A percentile compares a stretch with the other conserved stretches of the same genome.
These are phyloP conservation scores for Torymus texanus DNA, from an alignment of 2,888 invertebrate genomes.

Conservation along the genomic window DNA sequence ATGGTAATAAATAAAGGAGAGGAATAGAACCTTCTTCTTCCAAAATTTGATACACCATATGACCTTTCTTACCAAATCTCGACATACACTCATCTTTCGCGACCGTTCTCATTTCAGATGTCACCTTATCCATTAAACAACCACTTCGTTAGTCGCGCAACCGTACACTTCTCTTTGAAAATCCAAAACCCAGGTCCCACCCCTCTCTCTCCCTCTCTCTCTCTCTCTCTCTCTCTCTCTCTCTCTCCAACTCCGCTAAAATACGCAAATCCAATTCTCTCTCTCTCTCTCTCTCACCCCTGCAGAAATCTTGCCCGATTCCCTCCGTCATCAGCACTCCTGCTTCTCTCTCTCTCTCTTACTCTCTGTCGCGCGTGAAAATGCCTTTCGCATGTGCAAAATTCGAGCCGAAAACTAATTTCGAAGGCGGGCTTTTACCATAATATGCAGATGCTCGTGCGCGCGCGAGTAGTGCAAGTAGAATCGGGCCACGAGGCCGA, in stretches of 20 bases:
- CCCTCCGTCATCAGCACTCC: slow-evolving; percentile 6
- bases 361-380: not conserved
- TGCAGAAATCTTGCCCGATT: slow-evolving; percentile 15
- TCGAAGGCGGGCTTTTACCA: slow-evolving; percentile 36
- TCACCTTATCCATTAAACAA: not conserved
- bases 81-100: too few species aligned
- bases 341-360: not conserved
- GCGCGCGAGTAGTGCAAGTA: not conserved
- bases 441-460: slow-evolving; percentile 32
- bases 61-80: too few species aligned
- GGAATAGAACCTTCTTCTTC: too few species aligned
- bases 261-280: slow-evolving; percentile 20
- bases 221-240: too few species aligned
- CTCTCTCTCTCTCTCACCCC: not conserved
- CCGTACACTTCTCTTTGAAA: not conserved
- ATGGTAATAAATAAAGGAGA: too few species aligned
- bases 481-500: not conserved
- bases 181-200: not conserved
- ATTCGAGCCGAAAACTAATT: slow-evolving; percentile 50
- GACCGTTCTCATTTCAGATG: too few species aligned
- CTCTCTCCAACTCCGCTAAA: not conserved
- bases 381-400: slow-evolving; percentile 5
- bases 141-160: not conserved
- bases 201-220: too few species aligned
- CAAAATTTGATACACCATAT: too few species aligned